Base-by-base conservation (phyloP, 2,888 invertebrate genomes). In the Ceratothoa steindachneri region DNA sequence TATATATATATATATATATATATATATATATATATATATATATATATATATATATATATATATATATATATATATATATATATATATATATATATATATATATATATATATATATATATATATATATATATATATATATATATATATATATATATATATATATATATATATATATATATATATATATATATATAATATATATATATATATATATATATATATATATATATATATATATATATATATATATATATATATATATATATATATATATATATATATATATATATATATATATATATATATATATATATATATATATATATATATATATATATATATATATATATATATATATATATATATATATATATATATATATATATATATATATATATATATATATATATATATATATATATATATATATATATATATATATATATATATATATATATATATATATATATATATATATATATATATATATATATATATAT, bases 1-100 rank as follows among this genome's bases (percentile, higher is more conserved):
- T 53, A 69, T 52, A 69, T 53, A 69, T 69, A 69, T 53, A 69
- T 53, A 69, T 53, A 69, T 69, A 24, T 69, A 53, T 69, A 53
- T 53, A 53, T 53, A 53, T 53, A 53, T 69, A 53, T 69, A 69
- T 69, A 69, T 53, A 69, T 69, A 24, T 53, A 68, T 68, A 68
- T 68, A 68, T 68, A 68, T 68, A 31, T 68, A 68, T 68, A 65
- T 65, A 65, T 27, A 65, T 22, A 22, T 2, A 65, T 65, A 22
- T 65, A 65, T 65, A 65, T 65, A 22, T 27, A 65, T 65, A 27
- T 65, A 65, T 65, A 22, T 65, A 22, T 65, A 65, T 65, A 65
- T 27, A 65, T 65, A 65, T 65, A n/a, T 65, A 2, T 27, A 65
- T 27, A 65, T 65, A 65, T 27, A 65, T 65, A 27, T 65, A 64